Percentiles rank a stretch among this genome's conserved stretches.
Conservation (phyloP, 1,140 invertebrate species). For the Euura lappo region DNA sequence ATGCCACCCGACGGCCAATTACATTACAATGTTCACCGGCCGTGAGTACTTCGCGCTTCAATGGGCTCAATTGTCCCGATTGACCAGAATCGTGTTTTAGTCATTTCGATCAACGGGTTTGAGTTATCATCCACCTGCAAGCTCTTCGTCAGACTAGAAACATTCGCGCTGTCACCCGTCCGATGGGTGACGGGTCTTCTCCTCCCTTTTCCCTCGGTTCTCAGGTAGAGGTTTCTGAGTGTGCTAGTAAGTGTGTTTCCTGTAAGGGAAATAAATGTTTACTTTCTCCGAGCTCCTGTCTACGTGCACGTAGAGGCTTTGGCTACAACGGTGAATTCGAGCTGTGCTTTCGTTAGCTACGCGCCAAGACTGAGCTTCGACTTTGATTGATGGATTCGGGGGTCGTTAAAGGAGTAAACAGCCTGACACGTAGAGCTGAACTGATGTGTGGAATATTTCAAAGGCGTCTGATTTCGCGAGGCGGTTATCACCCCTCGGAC, state of each 20-base stretch:
- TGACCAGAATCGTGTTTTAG: too few relatives aligned
- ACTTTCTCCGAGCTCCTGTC: background rate
- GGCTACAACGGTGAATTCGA: background rate
- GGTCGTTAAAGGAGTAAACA: slow-evolving; percentile 3
- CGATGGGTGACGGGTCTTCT: too few relatives aligned
- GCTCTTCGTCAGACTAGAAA: too few relatives aligned
- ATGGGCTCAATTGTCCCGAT: too few relatives aligned
- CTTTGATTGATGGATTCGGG: background rate
- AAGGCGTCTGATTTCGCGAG: background rate
- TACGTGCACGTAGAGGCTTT: background rate
- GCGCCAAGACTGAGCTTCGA: background rate
- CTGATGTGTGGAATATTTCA: background rate
- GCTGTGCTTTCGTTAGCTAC: background rate
- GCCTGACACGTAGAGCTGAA: background rate
- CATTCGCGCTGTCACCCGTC: too few relatives aligned
- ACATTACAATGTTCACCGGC: too few relatives aligned
- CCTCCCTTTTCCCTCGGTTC: too few relatives aligned
- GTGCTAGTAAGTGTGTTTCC: background rate
- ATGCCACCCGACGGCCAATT: too few relatives aligned
- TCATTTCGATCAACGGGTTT: too few relatives aligned
- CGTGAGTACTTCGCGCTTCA: too few relatives aligned
- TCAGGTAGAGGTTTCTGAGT: too few relatives aligned
- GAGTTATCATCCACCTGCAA: too few relatives aligned
- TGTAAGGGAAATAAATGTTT: slow-evolving; percentile 5
- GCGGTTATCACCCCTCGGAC: background rate